These are phyloP conservation scores for Erebia palarica DNA, from an alignment of 2,888 invertebrate genomes.

Conservation along the genomic window DNA sequence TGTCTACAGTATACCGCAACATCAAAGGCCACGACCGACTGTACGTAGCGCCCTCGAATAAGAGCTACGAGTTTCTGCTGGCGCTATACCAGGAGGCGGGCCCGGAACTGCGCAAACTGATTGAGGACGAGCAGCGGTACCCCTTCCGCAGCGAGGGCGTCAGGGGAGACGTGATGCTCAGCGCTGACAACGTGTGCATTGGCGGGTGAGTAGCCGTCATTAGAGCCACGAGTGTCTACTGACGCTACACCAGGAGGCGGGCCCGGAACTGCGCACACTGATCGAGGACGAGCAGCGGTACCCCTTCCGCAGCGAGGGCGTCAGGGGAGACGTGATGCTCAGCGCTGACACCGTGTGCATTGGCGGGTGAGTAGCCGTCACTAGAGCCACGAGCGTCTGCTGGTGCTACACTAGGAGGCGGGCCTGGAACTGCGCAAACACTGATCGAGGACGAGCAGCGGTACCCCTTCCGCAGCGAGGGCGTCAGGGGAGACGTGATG, in stretches of 20 bases:
- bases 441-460: conserved; percentile 82
- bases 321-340: conserved; percentile 90
- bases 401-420: conserved; percentile 83
- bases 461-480: conserved; percentile 86
- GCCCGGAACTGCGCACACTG: conserved; percentile 61
- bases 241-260: conserved; percentile 83
- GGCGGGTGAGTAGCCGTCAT: conserved; percentile 85
- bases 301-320: conserved; percentile 87
- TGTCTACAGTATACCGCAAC: conserved; percentile 86
- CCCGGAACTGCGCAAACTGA: conserved; percentile 60
- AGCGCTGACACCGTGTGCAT: conserved; percentile 86
- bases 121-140: conserved; percentile 82
- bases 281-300: conserved; percentile 82
- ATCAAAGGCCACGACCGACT: conserved; percentile 94
- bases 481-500: conserved; percentile 92
- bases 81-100: conserved; percentile 83
- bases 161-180: conserved; percentile 89
- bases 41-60: conserved; percentile 89
- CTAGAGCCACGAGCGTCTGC: conserved; percentile 86
- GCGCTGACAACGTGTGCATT: conserved; percentile 86
- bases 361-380: conserved; percentile 84
- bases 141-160: conserved; percentile 89
- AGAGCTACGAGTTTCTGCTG: conserved; percentile 86
- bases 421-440: conserved; percentile 54
- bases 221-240: conserved; percentile 86